These are phyloP conservation scores for Anthonomus grandis DNA, from an alignment of 1,140 invertebrate genomes.

Conservation along the genomic window DNA sequence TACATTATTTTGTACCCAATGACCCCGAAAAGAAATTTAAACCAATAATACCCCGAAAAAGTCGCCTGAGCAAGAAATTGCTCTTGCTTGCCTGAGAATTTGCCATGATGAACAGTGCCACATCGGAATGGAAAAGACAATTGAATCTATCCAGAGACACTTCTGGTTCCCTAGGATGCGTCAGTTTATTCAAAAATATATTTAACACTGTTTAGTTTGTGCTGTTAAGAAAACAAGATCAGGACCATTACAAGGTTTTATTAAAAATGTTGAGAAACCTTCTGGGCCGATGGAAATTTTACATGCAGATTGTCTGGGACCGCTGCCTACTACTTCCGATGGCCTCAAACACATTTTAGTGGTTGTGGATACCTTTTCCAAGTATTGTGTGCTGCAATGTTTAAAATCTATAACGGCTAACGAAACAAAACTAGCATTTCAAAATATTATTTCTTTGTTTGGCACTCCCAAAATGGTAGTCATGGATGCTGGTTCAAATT, in stretches of 20 bases:
- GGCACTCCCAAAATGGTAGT: neutral
- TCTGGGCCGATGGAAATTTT: conserved; percentile 25
- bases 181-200: neutral
- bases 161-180: neutral
- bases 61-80: neutral
- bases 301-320: neutral
- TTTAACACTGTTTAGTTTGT: conserved; percentile 29
- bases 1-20: neutral
- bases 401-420: neutral
- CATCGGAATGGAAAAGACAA: conserved; percentile 10
- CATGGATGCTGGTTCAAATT: neutral
- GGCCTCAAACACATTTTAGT: conserved; percentile 30
- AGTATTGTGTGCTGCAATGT: neutral
- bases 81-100: conserved; percentile 9
- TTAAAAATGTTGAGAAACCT: neutral
- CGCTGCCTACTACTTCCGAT: neutral
- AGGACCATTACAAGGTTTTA: conserved; percentile 36
- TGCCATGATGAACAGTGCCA: conserved; percentile 9
- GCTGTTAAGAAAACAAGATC: conserved; percentile 34
- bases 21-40: neutral
- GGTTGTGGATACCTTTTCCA: conserved; percentile 41
- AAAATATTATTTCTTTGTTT: conserved; percentile 1
- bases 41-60: neutral
- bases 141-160: neutral
- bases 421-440: neutral